Base-by-base conservation (phyloP, 1,140 invertebrate genomes). In the Scaptodrosophila lebanonensis region DNA sequence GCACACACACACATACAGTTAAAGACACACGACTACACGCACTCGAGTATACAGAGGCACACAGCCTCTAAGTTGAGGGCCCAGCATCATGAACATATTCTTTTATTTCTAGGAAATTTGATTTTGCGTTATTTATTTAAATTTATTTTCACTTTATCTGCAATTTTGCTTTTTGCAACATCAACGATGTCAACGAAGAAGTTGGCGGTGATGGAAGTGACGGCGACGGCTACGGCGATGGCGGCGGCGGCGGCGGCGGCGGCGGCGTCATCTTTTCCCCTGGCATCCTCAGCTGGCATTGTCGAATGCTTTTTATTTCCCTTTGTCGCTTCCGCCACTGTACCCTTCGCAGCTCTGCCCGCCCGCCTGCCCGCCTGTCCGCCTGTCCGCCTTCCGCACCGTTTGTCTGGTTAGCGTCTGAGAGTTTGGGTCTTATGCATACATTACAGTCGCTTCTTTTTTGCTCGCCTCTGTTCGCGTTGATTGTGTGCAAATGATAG, bases 401-500 rank as follows among this genome's bases (percentile, higher is more conserved):
- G 15, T 32, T 47, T 47, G 33, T 30, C 33, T 12, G 22, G 36
- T 18, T 11, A 44, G 36, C 38, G 9, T n/a, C 32, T 12, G 36
- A 7, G 18, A 16, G 12, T 15, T 17, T 22, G 2, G n/a, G 40
- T 17, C 38, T 22, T 48, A 40, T 66, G 66, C 71, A 61, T 63
- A 67, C 38, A 65, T 70, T 70, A 53, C 57, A 30, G n/a, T 49
- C 43, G 35, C 33, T 38, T 54, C 71, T 65, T 62, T 57, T 39
- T 53, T 44, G 58, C 30, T 61, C 38, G 65, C 47, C 33, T 29
- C 36, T 48, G 50, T 44, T 57, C 52, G 43, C 42, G 53, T 48
- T 82, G 73, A 79, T 79, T 79, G 73, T 73, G 73, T 79, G 73
- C 75, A 79, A 82, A 79, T 79, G 75, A 79, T 79, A 79, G 73